These are phyloP conservation scores for Coelogynopora nodosa DNA, from an alignment of 2,888 invertebrate species.

Conservation along the genomic window DNA sequence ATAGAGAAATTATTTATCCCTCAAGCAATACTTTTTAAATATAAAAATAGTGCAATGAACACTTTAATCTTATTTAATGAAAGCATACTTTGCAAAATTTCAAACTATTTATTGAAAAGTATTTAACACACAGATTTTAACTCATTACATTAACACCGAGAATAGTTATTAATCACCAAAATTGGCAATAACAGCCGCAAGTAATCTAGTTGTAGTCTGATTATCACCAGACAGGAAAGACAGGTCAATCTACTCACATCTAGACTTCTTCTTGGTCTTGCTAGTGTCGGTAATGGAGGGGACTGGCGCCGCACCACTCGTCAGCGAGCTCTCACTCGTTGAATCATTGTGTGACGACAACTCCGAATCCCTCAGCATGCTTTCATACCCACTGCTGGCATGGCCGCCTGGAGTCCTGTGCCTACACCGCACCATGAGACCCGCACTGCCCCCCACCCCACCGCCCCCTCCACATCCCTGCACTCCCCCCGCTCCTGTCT, in stretches of 20 bases:
- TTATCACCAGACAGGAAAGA: no score
- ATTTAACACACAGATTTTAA: no score
- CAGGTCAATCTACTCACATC: slow-evolving; percentile 35
- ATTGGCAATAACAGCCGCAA: no score
- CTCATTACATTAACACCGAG: no score
- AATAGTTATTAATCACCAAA: no score
- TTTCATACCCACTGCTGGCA: slow-evolving; percentile 73
- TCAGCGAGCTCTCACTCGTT: slow-evolving; percentile 54
- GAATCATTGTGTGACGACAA: slow-evolving; percentile 65
- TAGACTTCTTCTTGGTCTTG: neutral
- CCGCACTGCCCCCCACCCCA: slow-evolving; percentile 51
- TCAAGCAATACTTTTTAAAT: no score
- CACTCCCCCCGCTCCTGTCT: slow-evolving; percentile 48
- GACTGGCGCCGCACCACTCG: slow-evolving; percentile 31
- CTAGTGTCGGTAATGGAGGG: neutral
- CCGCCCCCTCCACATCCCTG: slow-evolving; percentile 45
- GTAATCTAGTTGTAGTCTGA: no score
- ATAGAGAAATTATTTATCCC: no score
- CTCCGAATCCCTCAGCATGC: slow-evolving; percentile 77
- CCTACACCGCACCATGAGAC: slow-evolving; percentile 45
- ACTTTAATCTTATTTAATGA: no score
- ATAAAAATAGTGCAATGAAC: no score
- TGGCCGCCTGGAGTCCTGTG: slow-evolving; percentile 48
- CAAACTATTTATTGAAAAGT: no score
- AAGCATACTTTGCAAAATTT: no score